phyloP scores from a whole-genome alignment of 2,113 vertebrate species.

The Symphodus melops region DNA sequence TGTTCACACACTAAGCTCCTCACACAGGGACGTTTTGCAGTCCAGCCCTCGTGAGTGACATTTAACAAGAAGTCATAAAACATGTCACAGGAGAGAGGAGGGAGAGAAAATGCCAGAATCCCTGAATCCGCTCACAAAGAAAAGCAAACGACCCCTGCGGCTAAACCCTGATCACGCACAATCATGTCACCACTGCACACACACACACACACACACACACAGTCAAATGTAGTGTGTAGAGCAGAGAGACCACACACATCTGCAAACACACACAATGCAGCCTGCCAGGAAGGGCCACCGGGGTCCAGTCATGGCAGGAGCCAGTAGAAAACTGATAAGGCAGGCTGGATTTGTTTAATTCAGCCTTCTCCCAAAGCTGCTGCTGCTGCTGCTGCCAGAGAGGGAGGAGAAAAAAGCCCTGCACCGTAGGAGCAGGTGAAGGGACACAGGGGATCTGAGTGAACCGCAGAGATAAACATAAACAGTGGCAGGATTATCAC shows the following conservation, averaged over 20 bases:
- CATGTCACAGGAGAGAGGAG: conserved; percentile 51
- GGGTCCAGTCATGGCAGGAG: conserved; percentile 53
- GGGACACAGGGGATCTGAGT: conserved; percentile 33
- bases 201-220: neutral
- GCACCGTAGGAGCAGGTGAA: conserved; percentile 62
- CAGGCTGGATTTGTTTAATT: conserved; percentile 62
- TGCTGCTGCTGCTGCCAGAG: conserved; percentile 32
- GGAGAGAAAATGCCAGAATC: conserved; percentile 65
- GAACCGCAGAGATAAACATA: conserved; percentile 56
- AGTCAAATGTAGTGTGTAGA: neutral
- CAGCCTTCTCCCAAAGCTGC: conserved; percentile 42
- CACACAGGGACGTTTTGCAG: conserved; percentile 49
- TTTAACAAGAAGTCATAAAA: conserved; percentile 75
- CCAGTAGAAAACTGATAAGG: conserved; percentile 60
- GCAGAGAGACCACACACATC: neutral
- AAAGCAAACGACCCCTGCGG: conserved; percentile 51
- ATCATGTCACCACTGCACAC: conserved; percentile 67
- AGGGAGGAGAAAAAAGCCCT: conserved; percentile 3
- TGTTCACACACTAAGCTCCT: conserved; percentile 55
- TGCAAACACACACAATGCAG: conserved; percentile 14
- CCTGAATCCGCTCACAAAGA: conserved; percentile 53
- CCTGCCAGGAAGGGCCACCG: conserved; percentile 50
- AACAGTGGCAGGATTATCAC: conserved; percentile 32
- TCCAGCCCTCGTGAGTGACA: conserved; percentile 63
- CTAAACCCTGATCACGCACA: conserved; percentile 63